These are phyloP conservation scores for Oscheius sp. DNA, from an alignment of 2,888 invertebrate genomes.

Conservation along the genomic window DNA sequence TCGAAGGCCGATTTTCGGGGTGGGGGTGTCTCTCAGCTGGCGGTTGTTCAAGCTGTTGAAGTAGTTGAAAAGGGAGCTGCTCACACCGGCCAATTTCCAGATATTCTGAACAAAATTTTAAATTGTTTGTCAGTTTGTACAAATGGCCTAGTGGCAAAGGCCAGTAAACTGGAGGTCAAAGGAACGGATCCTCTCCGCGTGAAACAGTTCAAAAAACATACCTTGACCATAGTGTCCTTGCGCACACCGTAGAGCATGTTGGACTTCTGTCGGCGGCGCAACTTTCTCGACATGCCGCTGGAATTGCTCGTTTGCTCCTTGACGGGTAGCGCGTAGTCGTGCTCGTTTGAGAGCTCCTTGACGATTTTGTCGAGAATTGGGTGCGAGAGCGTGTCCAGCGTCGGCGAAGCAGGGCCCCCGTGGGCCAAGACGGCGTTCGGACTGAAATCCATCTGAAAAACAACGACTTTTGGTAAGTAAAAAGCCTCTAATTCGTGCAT, in stretches of 20 bases:
- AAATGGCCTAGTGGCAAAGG: no score
- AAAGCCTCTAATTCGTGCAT: not conserved
- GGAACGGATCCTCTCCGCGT: no score
- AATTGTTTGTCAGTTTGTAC: no score
- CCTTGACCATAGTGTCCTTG: not conserved
- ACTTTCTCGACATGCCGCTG: no score
- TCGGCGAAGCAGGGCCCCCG: not conserved
- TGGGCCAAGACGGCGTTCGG: not conserved
- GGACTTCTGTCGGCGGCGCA: not conserved
- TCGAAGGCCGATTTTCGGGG: slow-evolving; percentile 15
- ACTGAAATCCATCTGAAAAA: no score
- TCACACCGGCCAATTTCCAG: slow-evolving; percentile 12
- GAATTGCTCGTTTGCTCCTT: no score
- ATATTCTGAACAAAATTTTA: not conserved
- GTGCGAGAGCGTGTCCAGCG: not conserved
- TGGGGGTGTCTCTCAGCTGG: not conserved
- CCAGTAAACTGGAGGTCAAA: no score
- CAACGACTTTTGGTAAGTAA: not conserved
- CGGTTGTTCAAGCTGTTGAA: not conserved
- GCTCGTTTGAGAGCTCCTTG: not conserved
- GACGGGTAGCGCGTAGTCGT: not conserved
- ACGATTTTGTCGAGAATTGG: not conserved
- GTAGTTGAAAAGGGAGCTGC: not conserved
- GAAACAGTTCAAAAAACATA: not conserved
- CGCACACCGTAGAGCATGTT: not conserved